phyloP scores from a whole-genome alignment of 2,113 vertebrate genomes.

The Neogobius melanostomus region DNA sequence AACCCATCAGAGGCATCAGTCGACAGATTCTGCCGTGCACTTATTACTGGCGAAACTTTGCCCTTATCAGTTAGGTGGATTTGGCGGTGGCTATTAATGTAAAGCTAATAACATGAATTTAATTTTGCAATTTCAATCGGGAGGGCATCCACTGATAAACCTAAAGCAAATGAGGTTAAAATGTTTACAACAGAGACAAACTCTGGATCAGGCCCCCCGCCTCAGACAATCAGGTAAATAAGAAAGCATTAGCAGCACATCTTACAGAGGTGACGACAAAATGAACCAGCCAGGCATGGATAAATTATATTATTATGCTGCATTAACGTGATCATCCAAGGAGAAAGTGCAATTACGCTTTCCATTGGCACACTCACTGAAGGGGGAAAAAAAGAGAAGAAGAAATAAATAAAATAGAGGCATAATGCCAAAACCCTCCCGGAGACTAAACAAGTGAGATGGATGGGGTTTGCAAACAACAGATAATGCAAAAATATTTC shows the following conservation, averaged over 20 bases:
- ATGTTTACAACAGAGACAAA: slow-evolving; percentile 26
- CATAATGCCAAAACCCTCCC: slow-evolving; percentile 48
- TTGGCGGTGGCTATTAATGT: not conserved
- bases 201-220: slow-evolving; percentile 13
- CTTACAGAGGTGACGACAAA: slow-evolving; percentile 26
- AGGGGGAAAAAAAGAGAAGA: not conserved
- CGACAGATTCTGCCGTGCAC: no score
- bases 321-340: slow-evolving; percentile 56
- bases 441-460: slow-evolving; percentile 57
- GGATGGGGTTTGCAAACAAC: slow-evolving; percentile 54
- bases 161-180: slow-evolving; percentile 21
- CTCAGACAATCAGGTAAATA: slow-evolving; percentile 36
- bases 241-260: slow-evolving; percentile 28
- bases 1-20: no score
- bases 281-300: slow-evolving; percentile 39
- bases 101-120: not conserved
- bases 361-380: slow-evolving; percentile 20
- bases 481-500: slow-evolving; percentile 71
- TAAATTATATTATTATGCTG: slow-evolving; percentile 51
- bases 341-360: slow-evolving; percentile 52
- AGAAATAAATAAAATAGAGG: slow-evolving; percentile 13
- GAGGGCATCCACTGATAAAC: slow-evolving; percentile 8
- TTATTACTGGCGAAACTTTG: no score
- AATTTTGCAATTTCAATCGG: slow-evolving; percentile 14
- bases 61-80: no score